A percentile compares a stretch with the other conserved stretches of the same genome.
These are phyloP conservation scores for Cynopterus brachyotis DNA, from an alignment of 2,113 vertebrate genomes.

Conservation along the genomic window DNA sequence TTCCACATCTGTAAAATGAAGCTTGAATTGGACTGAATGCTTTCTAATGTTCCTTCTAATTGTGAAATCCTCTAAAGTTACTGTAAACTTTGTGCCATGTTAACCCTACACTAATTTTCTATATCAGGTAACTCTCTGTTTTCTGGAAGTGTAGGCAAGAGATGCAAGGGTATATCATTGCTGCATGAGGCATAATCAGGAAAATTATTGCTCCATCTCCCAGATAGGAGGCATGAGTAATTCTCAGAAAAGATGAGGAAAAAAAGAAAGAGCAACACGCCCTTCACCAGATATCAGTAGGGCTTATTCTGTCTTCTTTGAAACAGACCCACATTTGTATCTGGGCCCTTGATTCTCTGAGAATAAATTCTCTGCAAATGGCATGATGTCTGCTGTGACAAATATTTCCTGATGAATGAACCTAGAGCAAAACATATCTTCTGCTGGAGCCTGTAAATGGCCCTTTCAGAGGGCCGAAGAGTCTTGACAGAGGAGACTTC, in stretches of 20 bases:
- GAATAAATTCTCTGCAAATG: not conserved
- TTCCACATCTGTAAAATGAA: not conserved
- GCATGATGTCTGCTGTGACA: not conserved
- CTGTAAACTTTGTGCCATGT: not conserved
- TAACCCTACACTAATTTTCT: not conserved
- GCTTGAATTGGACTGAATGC: not conserved
- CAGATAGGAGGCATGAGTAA: not conserved
- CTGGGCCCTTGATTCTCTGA: not conserved
- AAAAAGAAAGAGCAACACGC: not conserved
- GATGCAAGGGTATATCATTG: not conserved
- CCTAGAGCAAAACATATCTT: not conserved
- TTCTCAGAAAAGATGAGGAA: not conserved
- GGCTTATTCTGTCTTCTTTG: not conserved
- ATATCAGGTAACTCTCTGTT: not conserved
- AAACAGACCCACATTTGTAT: not conserved
- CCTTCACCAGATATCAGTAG: not conserved
- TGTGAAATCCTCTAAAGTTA: not conserved
- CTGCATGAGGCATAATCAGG: not conserved
- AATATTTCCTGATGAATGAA: not conserved
- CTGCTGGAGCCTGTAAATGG: not conserved
- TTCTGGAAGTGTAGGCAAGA: not conserved
- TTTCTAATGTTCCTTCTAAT: not conserved
- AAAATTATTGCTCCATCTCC: not conserved
- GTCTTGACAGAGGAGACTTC: not conserved
- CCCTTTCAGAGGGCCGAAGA: not conserved